These are phyloP conservation scores for Labeo catla DNA, from an alignment of 2,113 vertebrate species.

Conservation along the genomic window DNA sequence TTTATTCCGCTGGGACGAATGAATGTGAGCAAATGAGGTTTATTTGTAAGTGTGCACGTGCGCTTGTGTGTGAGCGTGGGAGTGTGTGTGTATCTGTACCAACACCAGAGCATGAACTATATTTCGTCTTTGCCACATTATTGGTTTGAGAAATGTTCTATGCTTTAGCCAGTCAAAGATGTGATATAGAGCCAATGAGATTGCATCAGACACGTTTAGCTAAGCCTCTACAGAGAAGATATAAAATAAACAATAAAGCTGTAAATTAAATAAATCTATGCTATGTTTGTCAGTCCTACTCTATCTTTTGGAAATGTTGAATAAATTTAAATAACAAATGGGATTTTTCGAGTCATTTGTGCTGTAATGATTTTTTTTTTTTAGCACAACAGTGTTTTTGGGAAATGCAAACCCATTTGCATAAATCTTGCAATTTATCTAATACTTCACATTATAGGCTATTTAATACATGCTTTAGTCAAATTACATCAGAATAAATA, in stretches of 20 bases:
- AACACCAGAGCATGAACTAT: constrained; percentile 74
- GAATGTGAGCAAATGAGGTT: constrained; percentile 67
- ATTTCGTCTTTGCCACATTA: constrained; percentile 63
- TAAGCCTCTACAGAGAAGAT: constrained; percentile 59
- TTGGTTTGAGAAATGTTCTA: constrained; percentile 65
- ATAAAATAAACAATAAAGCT: constrained; percentile 70
- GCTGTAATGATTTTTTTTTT: constrained; percentile 52
- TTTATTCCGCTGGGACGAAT: constrained; percentile 64
- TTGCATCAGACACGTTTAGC: constrained; percentile 60
- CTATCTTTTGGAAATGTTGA: constrained; percentile 79
- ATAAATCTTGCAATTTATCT: constrained; percentile 7
- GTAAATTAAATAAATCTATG: constrained; percentile 71
- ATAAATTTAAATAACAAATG: constrained; percentile 83
- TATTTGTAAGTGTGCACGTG: constrained; percentile 63
- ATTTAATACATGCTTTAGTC: constrained; percentile 3
- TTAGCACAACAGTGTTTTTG: background rate
- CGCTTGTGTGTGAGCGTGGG: constrained; percentile 37
- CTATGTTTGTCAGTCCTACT: constrained; percentile 77
- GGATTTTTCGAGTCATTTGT: constrained; percentile 71
- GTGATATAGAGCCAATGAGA: constrained; percentile 73
- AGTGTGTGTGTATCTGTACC: constrained; percentile 53
- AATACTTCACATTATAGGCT: background rate
- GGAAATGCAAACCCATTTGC: background rate
- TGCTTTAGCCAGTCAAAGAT: constrained; percentile 70
- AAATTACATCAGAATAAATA: constrained; percentile 1